Evolutionary conservation across 2,888 invertebrate genomes (phyloP), one percentile per base, ranked within the genome.

Genomic region (Philereme vetulata): DNA sequence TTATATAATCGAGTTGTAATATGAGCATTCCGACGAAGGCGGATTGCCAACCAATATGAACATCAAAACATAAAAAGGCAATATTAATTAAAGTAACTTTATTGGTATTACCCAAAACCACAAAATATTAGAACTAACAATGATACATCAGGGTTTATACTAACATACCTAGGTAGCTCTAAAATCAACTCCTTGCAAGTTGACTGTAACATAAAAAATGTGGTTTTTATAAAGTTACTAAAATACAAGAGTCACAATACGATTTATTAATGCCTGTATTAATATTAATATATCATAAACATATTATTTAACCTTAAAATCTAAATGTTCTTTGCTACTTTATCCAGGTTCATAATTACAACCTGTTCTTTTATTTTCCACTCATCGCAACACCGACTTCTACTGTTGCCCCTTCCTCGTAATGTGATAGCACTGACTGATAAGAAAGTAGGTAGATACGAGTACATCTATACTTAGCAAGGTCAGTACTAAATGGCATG

Each of bases 351-450:
- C 44, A 66, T 55, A 56, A 62, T 58, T 65, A 58, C 64, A 62
- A 59, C 56, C 55, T 56, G 43, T 36, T 64, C 68, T 59, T 59
- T 66, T 64, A 64, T 51, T 66, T 68, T 63, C 55, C 65, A 54
- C 51, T 53, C 53, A 54, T 60, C 54, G 36, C 52, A 65, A 48
- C 49, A 51, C 53, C 59, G 10, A 61, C 54, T 55, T 62, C 35
- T 40, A 50, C 60, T 60, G 57, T 52, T 38, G 8, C 35, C 38
- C 10, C 10, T 32, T 51, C 50, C 51, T 7, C 44, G 6, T 7
- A 4, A 21, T 21, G 21, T 35, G 47, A 47, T 11, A 49, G 38
- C 38, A 38, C 38, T 38, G 36, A 49, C 49, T 4, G 36, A 38
- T 36, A 38, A 36, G 49, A 49, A 48, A 3, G 35, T 48, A 47